Base-by-base conservation (phyloP, 2,113 vertebrate species). In the Clarias batrachus region DNA sequence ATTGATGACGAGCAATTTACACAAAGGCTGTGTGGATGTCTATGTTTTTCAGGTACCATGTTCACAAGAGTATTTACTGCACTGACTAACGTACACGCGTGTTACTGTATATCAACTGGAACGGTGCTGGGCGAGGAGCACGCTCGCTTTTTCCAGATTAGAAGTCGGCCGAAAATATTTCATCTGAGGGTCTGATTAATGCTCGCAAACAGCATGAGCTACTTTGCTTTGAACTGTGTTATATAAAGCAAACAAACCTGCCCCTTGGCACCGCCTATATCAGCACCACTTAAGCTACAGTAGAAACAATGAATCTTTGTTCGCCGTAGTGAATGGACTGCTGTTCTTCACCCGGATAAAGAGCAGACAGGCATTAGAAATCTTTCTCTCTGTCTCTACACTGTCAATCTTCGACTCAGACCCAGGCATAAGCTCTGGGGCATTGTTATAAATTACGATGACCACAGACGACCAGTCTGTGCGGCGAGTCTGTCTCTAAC, bases 1-100 rank as follows among this genome's bases (percentile, higher is more conserved):
- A 91, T 91, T 89, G 57, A 91, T 90, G 89, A 90, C 81, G 85
- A 80, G 83, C 87, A 86, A 87, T 90, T 89, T 86, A 88, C 90
- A 87, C 77, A 82, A 63, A 85, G 62, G 84, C 80, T 91, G 62
- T 57, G n/a, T 13, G 27, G 86, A 84, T 70, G 81, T 79, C 11
- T 19, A 65, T 9, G 30, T 74, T 60, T 23, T 63, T 85, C 82
- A 87, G 87, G 88, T 87, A 85, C 85, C 79, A 25, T 59, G 60
- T 16, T 66, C 84, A 86, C 82, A 73, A 57, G 37, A 63, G 56
- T 82, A 57, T 77, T 59, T 65, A 82, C 68, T 82, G 60, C 86
- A 87, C 87, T 81, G 89, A 87, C 83, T 84, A 52, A 85, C 37
- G 79, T 60, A 3, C 63, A 37, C 33, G 66, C 14, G 21, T 33